A percentile compares a stretch with the other conserved stretches of the same genome.
These are phyloP conservation scores for Merodon equestris DNA, from an alignment of 2,888 invertebrate species.

Conservation along the genomic window DNA sequence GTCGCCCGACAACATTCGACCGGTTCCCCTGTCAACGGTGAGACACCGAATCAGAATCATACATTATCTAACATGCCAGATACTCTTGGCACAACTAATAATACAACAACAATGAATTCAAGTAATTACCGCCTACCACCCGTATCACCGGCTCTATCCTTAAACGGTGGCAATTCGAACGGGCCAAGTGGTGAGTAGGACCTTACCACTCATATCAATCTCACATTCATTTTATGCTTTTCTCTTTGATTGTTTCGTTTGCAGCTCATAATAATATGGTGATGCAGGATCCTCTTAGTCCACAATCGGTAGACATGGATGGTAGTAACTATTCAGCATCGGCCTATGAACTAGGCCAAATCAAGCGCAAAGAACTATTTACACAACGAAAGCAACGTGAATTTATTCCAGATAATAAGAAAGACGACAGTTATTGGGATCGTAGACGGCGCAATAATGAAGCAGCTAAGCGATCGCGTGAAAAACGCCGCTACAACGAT, in stretches of 20 bases:
- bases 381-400: constrained; percentile 96
- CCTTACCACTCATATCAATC: constrained; percentile 7
- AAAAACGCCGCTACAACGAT: constrained; percentile 96
- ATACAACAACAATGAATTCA: constrained; percentile 71
- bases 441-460: constrained; percentile 97
- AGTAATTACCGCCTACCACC: constrained; percentile 72
- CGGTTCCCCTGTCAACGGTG: constrained; percentile 85
- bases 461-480: constrained; percentile 97
- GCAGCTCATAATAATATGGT: constrained; percentile 54
- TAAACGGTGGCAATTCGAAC: constrained; percentile 75
- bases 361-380: constrained; percentile 89
- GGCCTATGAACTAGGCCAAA: constrained; percentile 72
- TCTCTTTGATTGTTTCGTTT: neutral
- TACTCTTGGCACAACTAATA: constrained; percentile 71
- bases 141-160: constrained; percentile 80
- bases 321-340: constrained; percentile 71
- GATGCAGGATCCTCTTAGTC: constrained; percentile 75
- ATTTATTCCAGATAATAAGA: constrained; percentile 97
- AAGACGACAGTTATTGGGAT: constrained; percentile 99
- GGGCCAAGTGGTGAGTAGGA: constrained; percentile 73
- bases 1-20: constrained; percentile 87
- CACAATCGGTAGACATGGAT: constrained; percentile 80
- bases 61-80: constrained; percentile 79
- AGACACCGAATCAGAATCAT: constrained; percentile 79
- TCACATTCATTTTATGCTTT: neutral